Base-by-base conservation (phyloP, 1,140 invertebrate species). In the Leptinotarsa lineolata region DNA sequence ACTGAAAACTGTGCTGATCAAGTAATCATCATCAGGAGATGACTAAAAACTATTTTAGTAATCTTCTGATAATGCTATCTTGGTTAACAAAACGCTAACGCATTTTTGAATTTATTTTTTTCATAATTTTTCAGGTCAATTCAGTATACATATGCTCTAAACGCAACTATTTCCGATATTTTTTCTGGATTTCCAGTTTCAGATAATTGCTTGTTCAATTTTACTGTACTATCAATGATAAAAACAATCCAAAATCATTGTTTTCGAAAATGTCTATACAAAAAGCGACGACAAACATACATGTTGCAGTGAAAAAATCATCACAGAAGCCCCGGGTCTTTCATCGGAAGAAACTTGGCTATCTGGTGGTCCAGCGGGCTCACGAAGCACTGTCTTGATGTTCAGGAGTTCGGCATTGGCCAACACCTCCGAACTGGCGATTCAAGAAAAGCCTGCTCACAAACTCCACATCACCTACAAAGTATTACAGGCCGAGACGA, bases 401-500 rank as follows among this genome's bases (percentile, higher is more conserved):
- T 89, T 89, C 79, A 81, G 87, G 75, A 88, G 87, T 74, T 88
- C 87, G 68, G 88, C 88, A 16, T 81, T 89, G 66, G 88, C 88
- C 21, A 80, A 82, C 74, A 54, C 80, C 11, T 74, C 77, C 4
- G 76, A 78, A 48, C 4, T 65, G 20, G 72, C 77, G 13, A 81
- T 82, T 48, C 77, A 79, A 61, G 66, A 75, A 39, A 91, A 91
- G 87, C 93, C 92, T 3, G 93, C 91, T 0, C 87, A 89, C 64
- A 87, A 90, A 48, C 83, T 94, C n/a, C 91, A 92, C 80, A 91
- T 94, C 81, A 92, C 91, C 2, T 94, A 93, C 83, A 94, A 93
- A 83, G 91, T 93, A 78, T 88, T 92, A 72, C 92, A 94, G 84
- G 92, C 92, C 12, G 92, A 94, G 84, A 93, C 92, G 0, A 94